These are phyloP conservation scores for Sarcophaga caerulescens DNA, from an alignment of 2,888 invertebrate species.

Conservation along the genomic window DNA sequence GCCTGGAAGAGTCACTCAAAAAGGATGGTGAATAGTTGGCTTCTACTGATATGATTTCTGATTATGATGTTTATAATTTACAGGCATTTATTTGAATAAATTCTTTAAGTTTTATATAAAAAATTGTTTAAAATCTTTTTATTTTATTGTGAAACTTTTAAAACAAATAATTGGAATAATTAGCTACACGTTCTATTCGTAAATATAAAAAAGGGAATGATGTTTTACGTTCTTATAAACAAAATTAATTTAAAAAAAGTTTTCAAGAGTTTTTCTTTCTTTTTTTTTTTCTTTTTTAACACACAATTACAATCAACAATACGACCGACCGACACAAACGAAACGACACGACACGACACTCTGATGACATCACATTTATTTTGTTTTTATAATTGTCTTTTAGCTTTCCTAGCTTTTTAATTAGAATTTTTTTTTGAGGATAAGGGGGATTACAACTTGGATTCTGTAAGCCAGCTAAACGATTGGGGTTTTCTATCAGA, in stretches of 20 bases:
- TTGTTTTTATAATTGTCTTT: background rate
- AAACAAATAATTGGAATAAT: conserved; percentile 58
- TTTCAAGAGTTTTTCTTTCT: background rate
- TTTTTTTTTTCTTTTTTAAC: background rate
- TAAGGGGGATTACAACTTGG: conserved; percentile 86
- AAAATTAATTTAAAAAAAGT: conserved; percentile 6
- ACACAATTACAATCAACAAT: conserved; percentile 30
- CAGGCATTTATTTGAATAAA: conserved; percentile 69
- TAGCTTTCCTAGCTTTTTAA: background rate
- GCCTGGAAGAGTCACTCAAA: conserved; percentile 77
- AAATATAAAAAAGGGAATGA: conserved; percentile 49
- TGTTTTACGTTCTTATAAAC: conserved; percentile 31
- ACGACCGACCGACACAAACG: no score
- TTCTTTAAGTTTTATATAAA: conserved; percentile 61
- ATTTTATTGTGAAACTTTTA: conserved; percentile 69
- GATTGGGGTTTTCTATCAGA: conserved; percentile 95
- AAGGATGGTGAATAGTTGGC: conserved; percentile 60
- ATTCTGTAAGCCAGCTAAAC: conserved; percentile 95
- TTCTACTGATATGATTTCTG: no score
- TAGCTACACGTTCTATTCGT: conserved; percentile 11
- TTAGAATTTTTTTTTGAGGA: background rate
- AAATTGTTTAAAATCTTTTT: conserved; percentile 41
- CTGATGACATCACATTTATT: conserved; percentile 18
- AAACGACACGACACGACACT: background rate
- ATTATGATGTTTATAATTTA: background rate